Evolutionary conservation across 2,113 vertebrate genomes (phyloP).

Genomic region (Chaenocephalus aceratus): DNA sequence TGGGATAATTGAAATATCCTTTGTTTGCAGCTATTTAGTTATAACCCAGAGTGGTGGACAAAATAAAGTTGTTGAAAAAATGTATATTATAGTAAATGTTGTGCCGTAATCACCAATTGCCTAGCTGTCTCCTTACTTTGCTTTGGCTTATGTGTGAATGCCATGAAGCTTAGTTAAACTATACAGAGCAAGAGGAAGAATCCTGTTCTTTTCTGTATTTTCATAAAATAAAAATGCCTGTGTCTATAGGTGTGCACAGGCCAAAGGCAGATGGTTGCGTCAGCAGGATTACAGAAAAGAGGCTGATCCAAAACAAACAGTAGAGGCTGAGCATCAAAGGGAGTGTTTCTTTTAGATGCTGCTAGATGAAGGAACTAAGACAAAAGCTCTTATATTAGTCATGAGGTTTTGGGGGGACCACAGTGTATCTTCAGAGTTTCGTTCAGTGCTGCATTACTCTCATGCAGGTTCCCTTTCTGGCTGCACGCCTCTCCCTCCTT

Average conservation of each 20-base stretch:
- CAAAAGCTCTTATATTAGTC: conserved; percentile 72
- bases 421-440: conserved; percentile 54
- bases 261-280: conserved; percentile 21
- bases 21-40: neutral
- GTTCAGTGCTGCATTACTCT: conserved; percentile 50
- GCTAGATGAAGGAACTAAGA: conserved; percentile 21
- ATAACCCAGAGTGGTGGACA: neutral
- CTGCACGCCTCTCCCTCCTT: conserved; percentile 26
- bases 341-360: conserved; percentile 1
- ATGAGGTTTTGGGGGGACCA: conserved; percentile 62
- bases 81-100: neutral
- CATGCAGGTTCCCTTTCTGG: conserved; percentile 15
- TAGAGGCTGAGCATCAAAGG: conserved; percentile 4
- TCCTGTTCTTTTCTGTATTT: neutral
- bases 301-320: neutral
- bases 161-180: neutral
- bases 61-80: neutral
- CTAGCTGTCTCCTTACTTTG: neutral
- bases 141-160: neutral
- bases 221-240: neutral
- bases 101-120: neutral
- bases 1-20: neutral
- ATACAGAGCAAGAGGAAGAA: neutral
- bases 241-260: neutral
- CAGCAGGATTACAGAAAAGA: conserved; percentile 4